phyloP scores from a whole-genome alignment of 2,888 invertebrate species.

The Dasysyrphus albostriatus region DNA sequence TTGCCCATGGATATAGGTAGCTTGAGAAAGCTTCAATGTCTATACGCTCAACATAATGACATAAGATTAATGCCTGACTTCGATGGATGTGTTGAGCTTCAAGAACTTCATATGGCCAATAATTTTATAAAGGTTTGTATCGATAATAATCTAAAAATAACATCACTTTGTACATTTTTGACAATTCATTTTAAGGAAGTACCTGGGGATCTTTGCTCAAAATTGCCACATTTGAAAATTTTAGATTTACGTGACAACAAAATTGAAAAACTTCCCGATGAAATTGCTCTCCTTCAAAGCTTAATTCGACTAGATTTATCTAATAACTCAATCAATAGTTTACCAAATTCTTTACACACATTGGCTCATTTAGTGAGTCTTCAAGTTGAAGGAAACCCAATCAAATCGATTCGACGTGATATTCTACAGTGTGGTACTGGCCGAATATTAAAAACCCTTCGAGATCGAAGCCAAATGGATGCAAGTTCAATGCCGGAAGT shows the following conservation, averaged over 20 bases:
- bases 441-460: slow-evolving; percentile 90
- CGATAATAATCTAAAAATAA: background rate
- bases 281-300: slow-evolving; percentile 89
- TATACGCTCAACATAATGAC: slow-evolving; percentile 93
- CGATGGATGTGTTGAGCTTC: slow-evolving; percentile 89
- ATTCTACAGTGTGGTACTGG: slow-evolving; percentile 93
- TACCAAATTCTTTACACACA: slow-evolving; percentile 88
- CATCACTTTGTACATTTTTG: slow-evolving; percentile 49
- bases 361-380: slow-evolving; percentile 92
- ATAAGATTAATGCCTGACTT: slow-evolving; percentile 90
- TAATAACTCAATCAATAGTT: slow-evolving; percentile 89
- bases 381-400: slow-evolving; percentile 93
- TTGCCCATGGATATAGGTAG: slow-evolving; percentile 89
- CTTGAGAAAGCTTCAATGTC: slow-evolving; percentile 89
- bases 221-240: slow-evolving; percentile 89
- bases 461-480: slow-evolving; percentile 85
- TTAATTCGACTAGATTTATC: slow-evolving; percentile 93
- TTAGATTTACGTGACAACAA: slow-evolving; percentile 93
- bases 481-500: slow-evolving; percentile 50
- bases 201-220: slow-evolving; percentile 88
- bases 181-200: slow-evolving; percentile 85
- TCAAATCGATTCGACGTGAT: slow-evolving; percentile 92
- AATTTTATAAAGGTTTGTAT: slow-evolving; percentile 89
- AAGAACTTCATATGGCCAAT: slow-evolving; percentile 93
- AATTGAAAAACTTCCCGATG: slow-evolving; percentile 90